Base-by-base conservation (phyloP, 2,113 vertebrate genomes). In the Pontoporia blainvillei region DNA sequence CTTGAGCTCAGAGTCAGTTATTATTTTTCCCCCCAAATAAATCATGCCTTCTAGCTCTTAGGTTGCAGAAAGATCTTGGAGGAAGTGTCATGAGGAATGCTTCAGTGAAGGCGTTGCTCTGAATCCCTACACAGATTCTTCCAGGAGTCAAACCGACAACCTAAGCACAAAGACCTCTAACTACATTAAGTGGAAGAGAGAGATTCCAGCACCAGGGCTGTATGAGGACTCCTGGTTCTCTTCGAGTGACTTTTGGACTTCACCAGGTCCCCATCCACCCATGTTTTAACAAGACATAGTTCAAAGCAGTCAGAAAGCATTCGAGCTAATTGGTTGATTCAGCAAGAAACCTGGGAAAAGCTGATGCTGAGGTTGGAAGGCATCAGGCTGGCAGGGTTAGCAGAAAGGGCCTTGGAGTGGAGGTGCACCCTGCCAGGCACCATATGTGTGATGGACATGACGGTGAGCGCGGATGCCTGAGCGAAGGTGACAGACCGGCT, bases 281-380 rank as follows among this genome's bases (percentile, higher is more conserved):
- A 75, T 97, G 97, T 97, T 96, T 94, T 95, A 97, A 98, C 97
- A 98, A 97, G 98, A 96, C 96, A 96, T 39, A 95, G 98, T 98
- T 98, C 96, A 98, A 81, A 82, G 90, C 96, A 97, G 87, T 92
- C 97, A 97, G 97, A 97, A 92, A 92, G 10, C 5, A 95, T 92
- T 34, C 5, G 34, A 95, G 97, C 92, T 98, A 97, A 97, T 97
- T 97, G 98, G 97, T 96, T 94, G 97, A 96, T 96, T 98, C 97
- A 97, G 97, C 97, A 97, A 97, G 97, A 98, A 98, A 92, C 94
- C 97, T 46, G 75, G 93, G 97, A 95, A 90, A 97, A 97, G 97
- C 97, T 95, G 97, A 95, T 59, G 96, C 93, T 91, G 90, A 96
- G 97, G 97, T 76, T 83, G 97, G 95, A 75, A 87, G 96, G 92